Evolutionary conservation across 2,113 vertebrate species (phyloP).

Genomic region (Silurus meridionalis): DNA sequence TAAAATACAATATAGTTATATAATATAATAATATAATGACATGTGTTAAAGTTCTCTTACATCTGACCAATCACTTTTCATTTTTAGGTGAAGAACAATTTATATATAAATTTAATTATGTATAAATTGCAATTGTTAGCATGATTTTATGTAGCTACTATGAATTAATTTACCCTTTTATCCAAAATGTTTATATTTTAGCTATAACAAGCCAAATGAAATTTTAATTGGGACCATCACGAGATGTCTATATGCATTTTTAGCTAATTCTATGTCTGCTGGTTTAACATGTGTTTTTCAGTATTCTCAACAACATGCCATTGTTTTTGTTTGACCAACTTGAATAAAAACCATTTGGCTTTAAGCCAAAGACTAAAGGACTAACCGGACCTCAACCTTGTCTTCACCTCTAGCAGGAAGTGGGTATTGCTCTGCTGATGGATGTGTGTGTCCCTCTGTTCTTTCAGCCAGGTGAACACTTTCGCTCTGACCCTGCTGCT

Average conservation of each 20-base stretch:
- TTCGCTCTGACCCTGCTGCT: constrained; percentile 49
- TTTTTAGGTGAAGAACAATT: not conserved
- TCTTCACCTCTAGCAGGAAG: constrained; percentile 36
- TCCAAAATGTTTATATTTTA: not conserved
- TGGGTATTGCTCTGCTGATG: constrained; percentile 26
- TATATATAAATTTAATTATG: not conserved
- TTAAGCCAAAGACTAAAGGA: not conserved
- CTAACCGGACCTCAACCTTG: constrained; percentile 16
- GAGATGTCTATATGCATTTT: not conserved
- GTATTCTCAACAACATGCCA: not conserved
- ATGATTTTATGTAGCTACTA: not conserved
- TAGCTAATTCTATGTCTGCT: not conserved
- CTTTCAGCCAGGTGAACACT: constrained; percentile 45
- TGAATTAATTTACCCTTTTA: not conserved
- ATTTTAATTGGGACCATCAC: not conserved
- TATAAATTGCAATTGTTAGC: not conserved
- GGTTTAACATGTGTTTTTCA: not conserved
- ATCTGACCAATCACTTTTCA: not conserved
- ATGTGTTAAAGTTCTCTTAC: not conserved
- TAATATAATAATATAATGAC: too few relatives aligned
- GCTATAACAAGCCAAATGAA: not conserved
- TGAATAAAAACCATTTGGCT: not conserved
- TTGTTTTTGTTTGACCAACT: not conserved
- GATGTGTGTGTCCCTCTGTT: constrained; percentile 40
- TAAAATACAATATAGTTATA: too few relatives aligned